phyloP scores from a whole-genome alignment of 2,888 invertebrate species.

The Melanostoma mellinum region DNA sequence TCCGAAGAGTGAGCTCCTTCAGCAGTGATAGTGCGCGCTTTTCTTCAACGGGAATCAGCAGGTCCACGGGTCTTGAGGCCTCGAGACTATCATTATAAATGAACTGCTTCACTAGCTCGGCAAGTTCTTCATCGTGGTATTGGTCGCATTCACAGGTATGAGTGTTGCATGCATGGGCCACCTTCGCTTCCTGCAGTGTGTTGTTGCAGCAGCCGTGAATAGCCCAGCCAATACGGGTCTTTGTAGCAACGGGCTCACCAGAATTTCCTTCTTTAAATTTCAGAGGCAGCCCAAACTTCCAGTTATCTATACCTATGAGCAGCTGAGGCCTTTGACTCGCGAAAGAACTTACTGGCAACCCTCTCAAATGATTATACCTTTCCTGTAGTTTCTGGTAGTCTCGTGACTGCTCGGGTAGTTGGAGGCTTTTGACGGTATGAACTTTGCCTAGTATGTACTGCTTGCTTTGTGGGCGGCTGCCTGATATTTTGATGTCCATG shows the following conservation, averaged over 20 bases:
- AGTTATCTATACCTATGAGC: constrained; percentile 13
- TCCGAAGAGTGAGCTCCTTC: too few species aligned
- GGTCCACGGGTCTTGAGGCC: too few species aligned
- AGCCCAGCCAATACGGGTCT: constrained; percentile 1
- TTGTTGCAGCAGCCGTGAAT: too few species aligned
- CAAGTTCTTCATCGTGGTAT: too few species aligned
- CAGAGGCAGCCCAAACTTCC: constrained; percentile 11
- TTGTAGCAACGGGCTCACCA: constrained; percentile 5
- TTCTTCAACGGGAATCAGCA: constrained; percentile 12
- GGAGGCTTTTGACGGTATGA: constrained; percentile 1
- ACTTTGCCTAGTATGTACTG: constrained; percentile 1
- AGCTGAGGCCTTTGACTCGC: background rate
- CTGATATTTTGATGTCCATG: too few species aligned
- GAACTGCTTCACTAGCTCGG: too few species aligned
- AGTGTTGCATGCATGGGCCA: too few species aligned
- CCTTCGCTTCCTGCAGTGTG: too few species aligned
- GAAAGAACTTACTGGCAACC: background rate
- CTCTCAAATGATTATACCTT: background rate
- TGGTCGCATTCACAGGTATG: too few species aligned
- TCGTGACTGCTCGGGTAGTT: constrained; percentile 2
- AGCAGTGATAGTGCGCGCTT: too few species aligned
- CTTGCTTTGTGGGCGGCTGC: background rate
- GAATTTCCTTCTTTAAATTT: constrained; percentile 10
- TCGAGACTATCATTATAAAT: too few species aligned
- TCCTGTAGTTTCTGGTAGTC: background rate